Base-by-base conservation (phyloP, 2,797 vertebrate genomes). In the Periophthalmus magnuspinnatus region DNA sequence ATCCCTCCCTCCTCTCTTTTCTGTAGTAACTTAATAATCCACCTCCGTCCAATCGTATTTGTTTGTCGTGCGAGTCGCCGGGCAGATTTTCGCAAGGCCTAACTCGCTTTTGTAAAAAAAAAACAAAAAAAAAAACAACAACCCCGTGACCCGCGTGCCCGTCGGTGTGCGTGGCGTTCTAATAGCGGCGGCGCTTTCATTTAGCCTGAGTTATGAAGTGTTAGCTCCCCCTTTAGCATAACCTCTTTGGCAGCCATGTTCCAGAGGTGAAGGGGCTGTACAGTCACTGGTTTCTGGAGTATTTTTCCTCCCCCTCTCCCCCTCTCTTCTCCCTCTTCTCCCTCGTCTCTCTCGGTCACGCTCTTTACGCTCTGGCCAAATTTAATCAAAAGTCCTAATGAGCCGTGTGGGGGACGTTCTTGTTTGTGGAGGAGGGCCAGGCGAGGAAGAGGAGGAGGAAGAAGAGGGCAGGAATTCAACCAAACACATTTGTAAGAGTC, bases 371-470 rank as follows among this genome's bases (percentile, higher is more conserved):
- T 81, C 80, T 69, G 81, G 75, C 86, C 79, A 84, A 84, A 85
- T 93, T 96, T 93, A 93, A 90, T 91, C 82, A 96, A 96, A 98
- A 96, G 95, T 96, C 95, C 95, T 96, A 95, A 90, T 87, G 83
- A 84, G 60, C 70, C 86, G 62, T 84, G 90, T 89, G 92, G 93
- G 93, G 93, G 95, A 81, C 92, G 92, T 90, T 90, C 88, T 93
- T 91, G 93, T 61, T 48, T 66, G 52, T 60, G 54, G 61, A 65
- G 76, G 55, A 74, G 33, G 60, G 68, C 59, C 69, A 74, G 36
- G 57, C 60, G 28, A 71, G 78, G 81, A 81, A 73, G 73, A 79
- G 77, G 75, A 79, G 77, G 75, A 65, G 78, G 21, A 38, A 24
- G 38, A 47, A 64, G 13, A 47, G 41, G 24, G 21, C 9, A 17